These are phyloP conservation scores for Novumbra hubbsi DNA, from an alignment of 2,797 vertebrate species.

Conservation along the genomic window DNA sequence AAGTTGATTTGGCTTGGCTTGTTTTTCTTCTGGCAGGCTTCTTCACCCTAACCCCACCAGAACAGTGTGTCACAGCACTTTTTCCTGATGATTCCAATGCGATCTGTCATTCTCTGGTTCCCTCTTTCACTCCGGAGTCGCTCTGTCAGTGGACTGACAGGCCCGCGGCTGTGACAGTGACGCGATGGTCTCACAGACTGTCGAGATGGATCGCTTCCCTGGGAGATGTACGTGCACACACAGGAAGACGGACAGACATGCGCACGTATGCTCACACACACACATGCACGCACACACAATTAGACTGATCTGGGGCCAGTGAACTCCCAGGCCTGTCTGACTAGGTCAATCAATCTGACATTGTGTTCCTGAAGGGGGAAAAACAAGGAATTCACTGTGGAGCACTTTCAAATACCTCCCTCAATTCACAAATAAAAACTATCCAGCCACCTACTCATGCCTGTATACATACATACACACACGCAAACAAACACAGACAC, in stretches of 20 bases:
- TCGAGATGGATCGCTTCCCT: constrained; percentile 69
- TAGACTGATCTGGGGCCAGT: constrained; percentile 54
- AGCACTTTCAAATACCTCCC: constrained; percentile 12
- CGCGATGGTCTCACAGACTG: constrained; percentile 70
- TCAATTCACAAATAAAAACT: neutral
- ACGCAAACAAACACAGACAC: constrained; percentile 14
- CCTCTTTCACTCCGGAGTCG: constrained; percentile 60
- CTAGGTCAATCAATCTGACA: constrained; percentile 69
- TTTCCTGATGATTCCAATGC: constrained; percentile 58
- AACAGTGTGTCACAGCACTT: constrained; percentile 61
- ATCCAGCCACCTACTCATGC: constrained; percentile 35
- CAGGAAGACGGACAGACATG: constrained; percentile 20
- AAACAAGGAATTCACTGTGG: constrained; percentile 50
- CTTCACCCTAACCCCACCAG: constrained; percentile 30
- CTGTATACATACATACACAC: neutral
- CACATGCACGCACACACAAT: constrained; percentile 11
- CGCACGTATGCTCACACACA: constrained; percentile 2
- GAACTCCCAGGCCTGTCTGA: constrained; percentile 69
- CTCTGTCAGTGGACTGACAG: constrained; percentile 62
- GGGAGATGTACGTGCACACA: constrained; percentile 30
- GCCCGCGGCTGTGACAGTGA: constrained; percentile 68
- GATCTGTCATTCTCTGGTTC: constrained; percentile 59
- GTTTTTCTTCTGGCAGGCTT: constrained; percentile 33
- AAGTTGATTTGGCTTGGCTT: constrained; percentile 44
- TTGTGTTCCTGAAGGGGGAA: constrained; percentile 63